Evolutionary conservation across 1,140 invertebrate genomes (phyloP), one percentile per base, ranked within the genome.

Genomic region (Drosophila truncata): DNA sequence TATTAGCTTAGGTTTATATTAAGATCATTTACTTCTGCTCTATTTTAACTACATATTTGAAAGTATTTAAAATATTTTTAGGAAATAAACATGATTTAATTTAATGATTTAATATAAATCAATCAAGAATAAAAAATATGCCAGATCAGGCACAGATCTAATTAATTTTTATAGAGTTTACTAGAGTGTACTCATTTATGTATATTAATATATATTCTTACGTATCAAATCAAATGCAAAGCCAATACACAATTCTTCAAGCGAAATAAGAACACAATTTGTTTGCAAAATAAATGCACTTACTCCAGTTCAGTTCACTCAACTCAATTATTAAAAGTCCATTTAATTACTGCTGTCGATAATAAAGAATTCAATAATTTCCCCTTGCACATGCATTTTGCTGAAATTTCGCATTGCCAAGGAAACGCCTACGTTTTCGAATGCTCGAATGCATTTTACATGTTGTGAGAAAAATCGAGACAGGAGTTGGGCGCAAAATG

Each of bases 361-460:
- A 55, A 41, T 37, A 25, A 23, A 25, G 20, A 11, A 42, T 37
- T 35, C 20, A 65, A 46, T 52, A 44, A 52, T 27, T 47, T n/a
- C 4, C 10, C 33, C 16, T 27, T 67, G 23, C 25, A 31, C 16
- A 5, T 50, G 49, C 41, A 25, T 47, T 44, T 44, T 27, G 16
- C 27, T 29, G 33, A 11, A 47, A 37, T 3, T 23, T 27, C 31
- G 13, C 16, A 31, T 69, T 71, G 35, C 25, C 35, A 49, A 49
- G 35, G 23, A 29, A 65, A 37, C 25, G 16, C 65, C 42, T 29
- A 42, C 69, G 49, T 58, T 46, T 46, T 66, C 61, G 65, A 44
- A 44, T 44, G 20, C 72, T 76, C 33, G 61, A 76, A 66, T 76
- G 72, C 72, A 76, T 66, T 76, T 76, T 66, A 41, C 72, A 76